Conservation (phyloP, 2,888 invertebrate species). For the Leptinotarsa haldemani region DNA sequence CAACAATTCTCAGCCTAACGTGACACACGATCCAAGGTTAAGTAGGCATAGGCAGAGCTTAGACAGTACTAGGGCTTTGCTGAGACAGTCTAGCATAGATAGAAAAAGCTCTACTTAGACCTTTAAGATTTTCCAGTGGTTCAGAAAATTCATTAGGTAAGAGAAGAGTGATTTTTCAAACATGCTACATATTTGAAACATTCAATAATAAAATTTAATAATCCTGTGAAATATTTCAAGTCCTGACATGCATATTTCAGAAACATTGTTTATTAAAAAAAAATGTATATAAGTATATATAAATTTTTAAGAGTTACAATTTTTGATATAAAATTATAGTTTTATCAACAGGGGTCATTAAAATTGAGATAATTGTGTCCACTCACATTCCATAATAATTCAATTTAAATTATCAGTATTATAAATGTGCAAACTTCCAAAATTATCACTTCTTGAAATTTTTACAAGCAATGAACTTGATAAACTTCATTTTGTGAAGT, state of each 20-base stretch:
- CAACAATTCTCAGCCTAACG: conserved; percentile 55
- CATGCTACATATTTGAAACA: background rate
- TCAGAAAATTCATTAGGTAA: background rate
- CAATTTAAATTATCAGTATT: too few relatives aligned
- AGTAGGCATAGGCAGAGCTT: conserved; percentile 60
- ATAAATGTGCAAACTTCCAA: too few relatives aligned
- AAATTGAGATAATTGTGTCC: too few relatives aligned
- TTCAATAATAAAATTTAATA: background rate
- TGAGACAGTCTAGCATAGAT: conserved; percentile 56
- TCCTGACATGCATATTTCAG: background rate
- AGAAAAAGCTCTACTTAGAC: conserved; percentile 60
- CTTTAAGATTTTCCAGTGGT: background rate
- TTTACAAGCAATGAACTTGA: too few relatives aligned
- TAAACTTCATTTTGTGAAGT: too few relatives aligned
- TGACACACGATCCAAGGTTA: conserved; percentile 47
- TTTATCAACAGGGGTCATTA: too few relatives aligned
- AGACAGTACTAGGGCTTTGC: conserved; percentile 55
- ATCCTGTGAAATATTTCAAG: background rate
- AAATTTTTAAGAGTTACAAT: background rate
- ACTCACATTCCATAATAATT: too few relatives aligned
- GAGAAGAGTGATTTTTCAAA: conserved; percentile 10
- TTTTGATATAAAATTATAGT: too few relatives aligned
- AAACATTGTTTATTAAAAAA: background rate
- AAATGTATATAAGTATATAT: background rate
- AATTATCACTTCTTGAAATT: too few relatives aligned